Evolutionary conservation across 2,797 vertebrate genomes (phyloP).

Genomic region (Onychomys leucogaster): DNA sequence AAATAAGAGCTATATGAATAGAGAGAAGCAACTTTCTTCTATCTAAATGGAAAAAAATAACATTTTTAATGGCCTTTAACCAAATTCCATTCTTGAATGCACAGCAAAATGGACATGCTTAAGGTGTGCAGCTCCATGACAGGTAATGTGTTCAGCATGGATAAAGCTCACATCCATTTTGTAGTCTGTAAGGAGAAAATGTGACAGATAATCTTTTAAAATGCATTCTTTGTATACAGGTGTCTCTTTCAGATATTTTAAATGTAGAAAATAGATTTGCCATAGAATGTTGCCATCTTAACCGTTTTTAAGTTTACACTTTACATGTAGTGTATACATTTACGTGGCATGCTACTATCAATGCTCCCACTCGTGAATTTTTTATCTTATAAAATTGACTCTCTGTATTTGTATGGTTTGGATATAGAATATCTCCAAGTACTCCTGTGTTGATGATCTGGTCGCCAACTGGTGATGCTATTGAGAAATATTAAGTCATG

Average conservation of each 20-base stretch:
- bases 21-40: slow-evolving; percentile 16
- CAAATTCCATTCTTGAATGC: not conserved
- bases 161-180: not conserved
- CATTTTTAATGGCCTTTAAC: not conserved
- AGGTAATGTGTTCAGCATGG: not conserved
- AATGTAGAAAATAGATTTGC: not conserved
- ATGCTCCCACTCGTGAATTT: not conserved
- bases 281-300: not conserved
- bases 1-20: slow-evolving; percentile 46
- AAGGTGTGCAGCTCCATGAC: not conserved
- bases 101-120: not conserved
- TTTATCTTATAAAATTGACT: not conserved
- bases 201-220: not conserved
- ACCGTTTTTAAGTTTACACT: not conserved
- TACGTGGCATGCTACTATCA: not conserved
- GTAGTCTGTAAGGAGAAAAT: not conserved
- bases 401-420: not conserved
- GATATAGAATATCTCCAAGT: not conserved
- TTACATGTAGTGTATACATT: not conserved
- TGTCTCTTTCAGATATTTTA: not conserved
- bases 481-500: not conserved
- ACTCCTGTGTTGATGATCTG: not conserved
- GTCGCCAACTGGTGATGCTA: not conserved
- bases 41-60: not conserved
- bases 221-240: not conserved